Evolutionary conservation across 2,797 vertebrate genomes (phyloP), one percentile per base, ranked within the genome.

Genomic region (Chrosomus eos): DNA sequence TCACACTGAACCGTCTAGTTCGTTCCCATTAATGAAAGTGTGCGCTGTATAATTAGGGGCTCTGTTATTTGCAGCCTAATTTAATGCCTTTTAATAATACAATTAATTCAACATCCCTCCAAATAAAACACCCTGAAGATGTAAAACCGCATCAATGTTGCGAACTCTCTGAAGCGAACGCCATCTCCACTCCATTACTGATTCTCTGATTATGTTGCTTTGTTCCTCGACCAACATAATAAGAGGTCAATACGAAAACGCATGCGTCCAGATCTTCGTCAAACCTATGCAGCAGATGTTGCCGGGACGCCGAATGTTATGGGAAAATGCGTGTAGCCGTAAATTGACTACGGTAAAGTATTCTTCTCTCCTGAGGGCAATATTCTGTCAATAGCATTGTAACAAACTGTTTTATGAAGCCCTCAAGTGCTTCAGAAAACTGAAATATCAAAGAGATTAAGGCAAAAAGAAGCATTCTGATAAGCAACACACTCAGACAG

Each of bases 71-170:
- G 75, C 64, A 71, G 53, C 40, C 76, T 80, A 85, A 72, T 79
- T 58, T 31, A 21, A 45, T 51, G 76, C 23, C 16, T 85, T 79
- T 78, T 48, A n/a, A n/a, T n/a, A n/a, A 55, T 81, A 68, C 77
- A 87, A 80, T 80, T 71, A 75, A 84, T 74, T 67, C 71, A 74
- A 84, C 45, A 55, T 67, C 28, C 71, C 67, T 75, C 36, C 33
- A 85, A 81, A 80, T 81, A 74, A 81, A 81, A 81, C 71, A 81
- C 48, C 80, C 64, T 26, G 74, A 72, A 71, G 82, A 81, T 81
- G 45, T 43, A 80, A 72, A 48, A 58, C 13, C 23, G 1, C 51
- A 72, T 79, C 75, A 45, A 72, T 71, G 60, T 70, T 77, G 26
- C n/a, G 0, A 67, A 53, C 58, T 67, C 83, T 58, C 36, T 71